phyloP scores from a whole-genome alignment of 2,888 invertebrate genomes.

The Apoderus coryli region DNA sequence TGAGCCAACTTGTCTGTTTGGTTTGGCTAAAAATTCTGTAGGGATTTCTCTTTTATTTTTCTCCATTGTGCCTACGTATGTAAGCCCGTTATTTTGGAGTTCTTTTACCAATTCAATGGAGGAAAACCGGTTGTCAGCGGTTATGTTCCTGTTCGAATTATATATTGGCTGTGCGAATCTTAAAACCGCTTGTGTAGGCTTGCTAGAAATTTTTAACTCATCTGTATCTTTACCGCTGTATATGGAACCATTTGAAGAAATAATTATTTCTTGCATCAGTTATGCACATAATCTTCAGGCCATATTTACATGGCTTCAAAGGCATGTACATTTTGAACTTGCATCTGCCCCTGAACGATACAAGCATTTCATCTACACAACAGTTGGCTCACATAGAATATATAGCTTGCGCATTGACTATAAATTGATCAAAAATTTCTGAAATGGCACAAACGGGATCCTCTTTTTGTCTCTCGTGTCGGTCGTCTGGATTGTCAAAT shows the following conservation, averaged over 20 bases:
- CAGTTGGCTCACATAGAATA: constrained; percentile 2
- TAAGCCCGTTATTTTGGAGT: constrained; percentile 13
- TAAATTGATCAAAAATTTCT: constrained; percentile 6
- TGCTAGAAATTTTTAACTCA: constrained; percentile 4
- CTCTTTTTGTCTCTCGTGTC: constrained; percentile 1
- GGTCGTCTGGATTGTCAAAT: constrained; percentile 1
- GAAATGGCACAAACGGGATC: constrained; percentile 2
- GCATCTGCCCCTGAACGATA: constrained; percentile 10
- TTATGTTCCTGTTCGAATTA: constrained; percentile 18
- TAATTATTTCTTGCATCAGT: constrained; percentile 10
- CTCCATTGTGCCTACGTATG: constrained; percentile 18
- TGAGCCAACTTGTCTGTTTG: too few species aligned
- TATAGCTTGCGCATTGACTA: constrained; percentile 2
- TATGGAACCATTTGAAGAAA: constrained; percentile 4
- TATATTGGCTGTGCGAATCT: constrained; percentile 14
- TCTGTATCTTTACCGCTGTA: constrained; percentile 7
- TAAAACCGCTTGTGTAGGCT: constrained; percentile 12
- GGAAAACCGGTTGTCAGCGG: too few species aligned
- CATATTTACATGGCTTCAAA: constrained; percentile 10
- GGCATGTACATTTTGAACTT: constrained; percentile 11
- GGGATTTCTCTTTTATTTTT: constrained; percentile 22
- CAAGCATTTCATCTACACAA: constrained; percentile 11
- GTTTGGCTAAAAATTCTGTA: constrained; percentile 18
- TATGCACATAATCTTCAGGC: constrained; percentile 9
- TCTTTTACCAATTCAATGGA: constrained; percentile 14